Percentiles rank a stretch among this genome's conserved stretches.
Conservation (phyloP, 2,888 invertebrate genomes). For the Drosophila limbata region DNA sequence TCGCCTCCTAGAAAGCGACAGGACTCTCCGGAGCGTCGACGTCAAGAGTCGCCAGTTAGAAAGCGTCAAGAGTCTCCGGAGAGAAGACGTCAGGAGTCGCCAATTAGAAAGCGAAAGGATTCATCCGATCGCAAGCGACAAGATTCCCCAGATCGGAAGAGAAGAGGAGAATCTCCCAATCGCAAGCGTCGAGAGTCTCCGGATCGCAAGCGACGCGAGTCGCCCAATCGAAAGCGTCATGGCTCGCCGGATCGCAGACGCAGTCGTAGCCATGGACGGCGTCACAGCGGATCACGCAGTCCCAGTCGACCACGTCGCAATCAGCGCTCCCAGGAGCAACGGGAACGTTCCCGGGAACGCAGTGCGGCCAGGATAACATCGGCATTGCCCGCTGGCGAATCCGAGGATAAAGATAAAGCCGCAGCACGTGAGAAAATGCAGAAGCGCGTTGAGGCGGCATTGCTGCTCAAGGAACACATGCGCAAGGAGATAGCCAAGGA, state of each 20-base stretch:
- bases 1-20: constrained; percentile 33
- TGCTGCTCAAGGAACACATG: constrained; percentile 88
- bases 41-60: constrained; percentile 32
- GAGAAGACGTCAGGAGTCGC: constrained; percentile 41
- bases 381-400: constrained; percentile 38
- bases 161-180: constrained; percentile 41
- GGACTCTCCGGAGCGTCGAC: constrained; percentile 33
- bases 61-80: constrained; percentile 40
- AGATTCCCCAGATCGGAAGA: constrained; percentile 41
- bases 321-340: constrained; percentile 46
- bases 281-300: constrained; percentile 60
- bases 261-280: constrained; percentile 57
- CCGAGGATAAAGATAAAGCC: constrained; percentile 67
- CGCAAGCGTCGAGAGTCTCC: constrained; percentile 54
- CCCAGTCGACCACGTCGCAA: constrained; percentile 48
- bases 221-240: constrained; percentile 50
- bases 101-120: constrained; percentile 24
- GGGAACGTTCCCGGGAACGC: constrained; percentile 32
- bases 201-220: constrained; percentile 50
- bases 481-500: constrained; percentile 87
- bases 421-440: constrained; percentile 84
- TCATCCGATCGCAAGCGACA: constrained; percentile 30
- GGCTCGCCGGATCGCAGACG: constrained; percentile 47
- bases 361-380: constrained; percentile 42
- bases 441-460: constrained; percentile 86